These are phyloP conservation scores for Epizoanthus illoricatus DNA, from an alignment of 92 coral and sea anemone genomes.

Conservation along the genomic window DNA sequence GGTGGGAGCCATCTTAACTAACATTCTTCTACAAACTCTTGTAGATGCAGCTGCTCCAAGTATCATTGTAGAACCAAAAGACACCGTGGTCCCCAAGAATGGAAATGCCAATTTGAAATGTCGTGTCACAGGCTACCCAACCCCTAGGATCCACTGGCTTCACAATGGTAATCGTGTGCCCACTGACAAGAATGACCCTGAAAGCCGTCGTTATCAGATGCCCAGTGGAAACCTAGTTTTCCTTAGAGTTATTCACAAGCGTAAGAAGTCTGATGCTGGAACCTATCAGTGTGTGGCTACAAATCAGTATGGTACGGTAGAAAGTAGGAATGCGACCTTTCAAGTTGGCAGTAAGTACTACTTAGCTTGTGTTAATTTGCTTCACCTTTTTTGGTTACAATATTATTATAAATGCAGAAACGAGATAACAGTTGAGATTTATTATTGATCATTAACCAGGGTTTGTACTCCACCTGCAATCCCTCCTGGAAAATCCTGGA, in stretches of 20 bases:
- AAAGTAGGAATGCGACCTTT: constrained; percentile 74
- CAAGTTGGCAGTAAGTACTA: constrained; percentile 79
- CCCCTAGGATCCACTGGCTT: constrained; percentile 71
- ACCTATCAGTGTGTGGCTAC: constrained; percentile 85
- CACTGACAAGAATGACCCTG: constrained; percentile 49
- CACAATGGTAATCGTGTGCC: constrained; percentile 69
- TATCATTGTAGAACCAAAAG: constrained; percentile 66
- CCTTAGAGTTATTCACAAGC: constrained; percentile 54
- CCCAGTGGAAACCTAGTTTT: constrained; percentile 69
- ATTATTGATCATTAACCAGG: too few relatives aligned
- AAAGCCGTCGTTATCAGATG: constrained; percentile 53
- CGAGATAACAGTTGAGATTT: too few relatives aligned
- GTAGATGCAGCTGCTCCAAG: constrained; percentile 21
- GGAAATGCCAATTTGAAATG: constrained; percentile 70
- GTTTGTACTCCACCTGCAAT: too few relatives aligned
- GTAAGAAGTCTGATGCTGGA: constrained; percentile 73
- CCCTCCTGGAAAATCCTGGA: too few relatives aligned
- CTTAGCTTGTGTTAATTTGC: background rate
- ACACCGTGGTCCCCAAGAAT: constrained; percentile 59
- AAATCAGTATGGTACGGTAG: constrained; percentile 59
- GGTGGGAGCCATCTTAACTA: background rate
- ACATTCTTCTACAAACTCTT: background rate
- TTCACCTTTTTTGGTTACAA: background rate
- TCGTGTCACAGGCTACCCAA: constrained; percentile 66
- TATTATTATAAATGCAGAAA: too few relatives aligned